Evolutionary conservation across 2,113 vertebrate genomes (phyloP), one percentile per base, ranked within the genome.

Genomic region (Paedocypris sp.): DNA sequence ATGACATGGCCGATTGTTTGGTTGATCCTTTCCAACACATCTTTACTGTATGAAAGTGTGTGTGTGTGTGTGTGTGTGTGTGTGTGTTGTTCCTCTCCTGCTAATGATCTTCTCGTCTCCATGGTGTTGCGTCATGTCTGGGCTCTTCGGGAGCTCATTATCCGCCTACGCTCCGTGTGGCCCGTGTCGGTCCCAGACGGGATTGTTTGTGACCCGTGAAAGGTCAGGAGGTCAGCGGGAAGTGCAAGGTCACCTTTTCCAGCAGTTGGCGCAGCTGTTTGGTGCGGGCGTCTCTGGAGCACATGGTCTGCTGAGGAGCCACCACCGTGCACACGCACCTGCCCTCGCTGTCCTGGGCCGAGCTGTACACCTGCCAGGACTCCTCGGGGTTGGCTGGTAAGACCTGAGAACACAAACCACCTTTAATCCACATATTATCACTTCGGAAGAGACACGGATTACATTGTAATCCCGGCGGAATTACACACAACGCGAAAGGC

Each of bases 351-450:
- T 99, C 95, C 76, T 97, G 93, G 75, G 94, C 95, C 29, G 94
- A 98, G 82, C 95, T 99, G 85, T 97, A 98, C 52, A 99, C 95
- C 85, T 98, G 94, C 95, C 95, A 99, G 74, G 93, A 93, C 73
- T 98, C 95, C 82, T 97, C 94, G 19, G 91, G 91, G 82, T 93
- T 95, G 71, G 92, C 90, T 66, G 91, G 92, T 85, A 97, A 78
- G 78, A 95, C 94, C 93, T 98, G 73, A 42, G 39, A 6, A 13
- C 15, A 29, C 11, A 18, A 19, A 33, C n/a, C n/a, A n/a, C n/a
- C n/a, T n/a, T n/a, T n/a, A n/a, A n/a, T n/a, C n/a, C n/a, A n/a
- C n/a, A n/a, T n/a, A n/a, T n/a, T n/a, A n/a, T n/a, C n/a, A n/a
- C n/a, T n/a, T n/a, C n/a, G n/a, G n/a, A n/a, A n/a, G 4, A 51